Base-by-base conservation (phyloP, 92 coral and sea anemone species). In the Palythoa heliodiscus region DNA sequence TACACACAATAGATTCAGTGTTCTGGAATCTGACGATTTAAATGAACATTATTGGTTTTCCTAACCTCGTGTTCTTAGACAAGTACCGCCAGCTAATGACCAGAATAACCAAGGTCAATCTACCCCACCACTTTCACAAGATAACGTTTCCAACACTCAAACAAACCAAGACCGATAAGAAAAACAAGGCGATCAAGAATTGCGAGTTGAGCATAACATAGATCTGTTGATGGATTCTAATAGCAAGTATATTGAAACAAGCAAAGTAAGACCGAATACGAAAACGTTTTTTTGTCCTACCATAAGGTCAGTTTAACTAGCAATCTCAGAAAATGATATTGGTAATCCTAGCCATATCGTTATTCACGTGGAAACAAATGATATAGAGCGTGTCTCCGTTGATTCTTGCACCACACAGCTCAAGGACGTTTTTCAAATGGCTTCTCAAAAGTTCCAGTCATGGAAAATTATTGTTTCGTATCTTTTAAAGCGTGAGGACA, bases 311-410 rank as follows among this genome's bases (percentile, higher is more conserved):
- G 54, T 82, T 22, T 78, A 52, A 37, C 43, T 19, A 87, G 68
- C 16, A 61, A 61, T 17, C 68, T 61, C 24, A 61, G 68, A 57
- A 57, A 57, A 57, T 57, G 16, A 57, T 60, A 60, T 16, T 61
- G 2, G 23, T 17, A 61, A 61, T 63, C 69, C 11, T 63, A 63
- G 69, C 69, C 68, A 61, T 61, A 19, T 19, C 68, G 68, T 61
- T 61, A 61, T 79, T 57, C 89, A 87, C 71, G 72, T 75, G 22
- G 89, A 71, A 79, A 78, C 89, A 35, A 87, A 87, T 47, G 89
- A 87, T 37, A 40, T 87, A 13, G 80, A 87, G 10, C 70, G 70
- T 17, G 3, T 63, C 6, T 61, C 89, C 11, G 71, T 53, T 13
- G 85, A 86, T 3, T 25, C 82, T 40, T 82, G 88, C 40, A 48